Evolutionary conservation across 2,113 vertebrate species (phyloP).

Genomic region (Cryptotis parvus): DNA sequence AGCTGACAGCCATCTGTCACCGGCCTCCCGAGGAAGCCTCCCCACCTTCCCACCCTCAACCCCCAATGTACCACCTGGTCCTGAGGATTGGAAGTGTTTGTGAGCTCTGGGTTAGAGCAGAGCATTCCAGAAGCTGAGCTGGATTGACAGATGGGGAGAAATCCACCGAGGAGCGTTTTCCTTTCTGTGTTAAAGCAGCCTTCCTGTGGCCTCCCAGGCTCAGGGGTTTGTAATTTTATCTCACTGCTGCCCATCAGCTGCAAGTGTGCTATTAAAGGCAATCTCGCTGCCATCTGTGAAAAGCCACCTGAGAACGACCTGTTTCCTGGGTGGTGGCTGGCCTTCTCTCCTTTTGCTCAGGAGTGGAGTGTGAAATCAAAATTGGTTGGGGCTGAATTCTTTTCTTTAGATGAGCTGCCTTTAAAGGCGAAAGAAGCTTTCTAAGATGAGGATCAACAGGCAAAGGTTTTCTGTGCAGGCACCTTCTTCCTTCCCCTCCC

Average conservation of each 20-base stretch:
- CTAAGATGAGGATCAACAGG: not conserved
- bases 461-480: fast-evolving
- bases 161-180: not conserved
- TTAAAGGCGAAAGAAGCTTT: constrained; percentile 25
- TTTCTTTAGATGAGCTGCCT: not conserved
- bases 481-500: not conserved
- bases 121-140: not conserved
- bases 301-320: constrained; percentile 15
- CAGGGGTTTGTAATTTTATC: not conserved
- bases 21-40: not conserved
- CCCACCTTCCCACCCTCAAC: too few species aligned
- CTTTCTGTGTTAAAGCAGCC: constrained; percentile 14
- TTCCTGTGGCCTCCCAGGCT: not conserved
- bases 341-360: not conserved
- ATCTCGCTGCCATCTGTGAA: not conserved
- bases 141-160: not conserved
- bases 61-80: not conserved
- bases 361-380: constrained; percentile 49
- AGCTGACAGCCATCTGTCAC: not conserved
- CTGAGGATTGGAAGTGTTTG: not conserved
- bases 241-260: not conserved
- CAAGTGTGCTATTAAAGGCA: constrained; percentile 43
- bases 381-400: not conserved
- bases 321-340: not conserved
- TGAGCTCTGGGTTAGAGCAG: not conserved